A percentile compares a stretch with the other conserved stretches of the same genome.
Evolutionary conservation across 2,113 vertebrate genomes (phyloP).

Genomic region (Xenotilapia longispinis): DNA sequence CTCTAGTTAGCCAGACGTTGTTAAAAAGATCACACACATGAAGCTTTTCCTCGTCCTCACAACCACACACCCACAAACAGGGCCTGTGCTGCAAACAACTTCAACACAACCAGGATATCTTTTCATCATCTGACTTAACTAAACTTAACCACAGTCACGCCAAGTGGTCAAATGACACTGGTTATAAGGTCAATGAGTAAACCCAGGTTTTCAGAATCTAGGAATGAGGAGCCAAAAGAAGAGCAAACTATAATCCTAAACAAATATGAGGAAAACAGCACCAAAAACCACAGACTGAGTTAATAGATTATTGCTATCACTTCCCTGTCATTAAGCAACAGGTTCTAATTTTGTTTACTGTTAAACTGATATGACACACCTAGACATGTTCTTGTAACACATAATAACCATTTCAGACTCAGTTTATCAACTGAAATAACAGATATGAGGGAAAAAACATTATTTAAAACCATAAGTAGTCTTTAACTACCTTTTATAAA

Average conservation of each 20-base stretch:
- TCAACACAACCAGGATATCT: not conserved
- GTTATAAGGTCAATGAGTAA: not conserved
- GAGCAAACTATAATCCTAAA: not conserved
- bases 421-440: not conserved
- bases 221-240: not conserved
- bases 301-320: not conserved
- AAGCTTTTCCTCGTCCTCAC: not conserved
- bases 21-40: not conserved
- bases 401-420: not conserved
- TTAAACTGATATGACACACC: not conserved
- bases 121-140: not conserved
- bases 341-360: not conserved
- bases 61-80: not conserved
- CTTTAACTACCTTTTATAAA: not conserved
- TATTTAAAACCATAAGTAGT: not conserved
- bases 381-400: not conserved
- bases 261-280: not conserved
- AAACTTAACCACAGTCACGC: not conserved
- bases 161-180: not conserved
- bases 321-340: not conserved
- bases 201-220: not conserved
- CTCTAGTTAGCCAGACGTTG: constrained; percentile 20
- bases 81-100: not conserved
- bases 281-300: not conserved
- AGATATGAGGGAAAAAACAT: not conserved